Evolutionary conservation across 2,888 invertebrate genomes (phyloP), one percentile per base, ranked within the genome.

Genomic region (Diplolepis rosae): DNA sequence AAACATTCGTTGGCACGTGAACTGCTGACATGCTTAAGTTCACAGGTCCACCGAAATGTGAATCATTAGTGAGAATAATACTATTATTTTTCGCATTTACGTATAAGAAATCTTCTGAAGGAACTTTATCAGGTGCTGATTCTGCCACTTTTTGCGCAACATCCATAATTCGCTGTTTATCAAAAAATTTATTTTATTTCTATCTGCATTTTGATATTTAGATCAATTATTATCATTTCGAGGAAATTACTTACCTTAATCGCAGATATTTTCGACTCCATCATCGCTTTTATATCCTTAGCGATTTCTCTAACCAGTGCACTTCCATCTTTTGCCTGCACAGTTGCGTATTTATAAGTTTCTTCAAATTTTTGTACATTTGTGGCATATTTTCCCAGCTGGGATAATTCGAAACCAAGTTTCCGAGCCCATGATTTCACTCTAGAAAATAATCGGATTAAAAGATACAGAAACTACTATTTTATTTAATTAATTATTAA

Each of bases 1-100:
- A 98, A 71, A 98, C 97, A 89, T 98, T 98, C 74, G 97, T 97
- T 35, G 98, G 98, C 61, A 98, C 96, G 88, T 98, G 98, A 50
- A 98, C 96, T 75, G 97, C 95, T 85, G 96, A 96, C 86, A 93
- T 91, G 85, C 92, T 94, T 48, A 92, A 92, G 87, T 96, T 96
- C 2, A 89, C 88, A 1, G 76, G 68, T 2, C 95, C 92, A 77
- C 94, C 94, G 89, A 96, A 97, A 84, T 96, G 95, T 39, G 92
- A 90, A 87, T 94, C 94, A 79, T 91, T 91, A 72, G 91, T 92
- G 73, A 95, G 89, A 61, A 93, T 91, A 74, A 94, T 92, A 15
- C 93, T 82, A 70, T 83, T 83, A 61, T 86, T 82, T 71, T 89
- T 89, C 1, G 88, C 88, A 65, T 88, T 85, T 3, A 82, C 72